These are phyloP conservation scores for Chitala chitala DNA, from an alignment of 2,113 vertebrate species.

Conservation along the genomic window DNA sequence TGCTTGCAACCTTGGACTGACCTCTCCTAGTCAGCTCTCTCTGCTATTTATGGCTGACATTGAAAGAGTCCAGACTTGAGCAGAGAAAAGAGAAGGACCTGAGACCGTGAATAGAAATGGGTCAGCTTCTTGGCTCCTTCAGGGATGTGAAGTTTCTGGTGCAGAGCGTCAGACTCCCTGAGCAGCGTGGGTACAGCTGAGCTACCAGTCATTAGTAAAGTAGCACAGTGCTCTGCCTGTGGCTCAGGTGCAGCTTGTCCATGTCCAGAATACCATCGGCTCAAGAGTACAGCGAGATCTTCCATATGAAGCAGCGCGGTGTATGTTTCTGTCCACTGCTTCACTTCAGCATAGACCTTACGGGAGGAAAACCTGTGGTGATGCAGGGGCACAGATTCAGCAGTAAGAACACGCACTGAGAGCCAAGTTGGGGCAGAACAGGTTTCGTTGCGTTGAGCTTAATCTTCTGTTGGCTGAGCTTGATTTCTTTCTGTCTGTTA, in stretches of 20 bases:
- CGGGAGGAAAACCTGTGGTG: not conserved
- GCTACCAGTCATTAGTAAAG: not conserved
- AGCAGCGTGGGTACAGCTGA: not conserved
- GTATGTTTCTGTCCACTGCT: no score
- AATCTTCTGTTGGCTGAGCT: not conserved
- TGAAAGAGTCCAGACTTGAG: not conserved
- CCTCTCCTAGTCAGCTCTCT: not conserved
- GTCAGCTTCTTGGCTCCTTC: slow-evolving; percentile 6
- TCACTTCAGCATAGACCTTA: not conserved
- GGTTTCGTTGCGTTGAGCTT: not conserved
- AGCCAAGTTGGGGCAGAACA: no score
- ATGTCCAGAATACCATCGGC: no score
- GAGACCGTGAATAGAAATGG: slow-evolving; percentile 1
- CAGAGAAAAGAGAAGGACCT: not conserved
- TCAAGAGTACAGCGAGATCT: no score
- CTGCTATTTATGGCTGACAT: slow-evolving; percentile 3
- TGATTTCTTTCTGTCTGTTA: slow-evolving; percentile 6
- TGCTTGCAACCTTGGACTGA: not conserved
- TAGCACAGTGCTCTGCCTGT: not conserved
- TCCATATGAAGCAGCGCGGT: no score
- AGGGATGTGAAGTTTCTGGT: not conserved
- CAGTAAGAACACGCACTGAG: no score
- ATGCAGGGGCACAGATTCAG: not conserved
- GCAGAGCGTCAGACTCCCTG: not conserved
- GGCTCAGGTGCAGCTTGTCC: not conserved